Conservation (phyloP, 2,797 vertebrate species). For the Coregonus ussuriensis region DNA sequence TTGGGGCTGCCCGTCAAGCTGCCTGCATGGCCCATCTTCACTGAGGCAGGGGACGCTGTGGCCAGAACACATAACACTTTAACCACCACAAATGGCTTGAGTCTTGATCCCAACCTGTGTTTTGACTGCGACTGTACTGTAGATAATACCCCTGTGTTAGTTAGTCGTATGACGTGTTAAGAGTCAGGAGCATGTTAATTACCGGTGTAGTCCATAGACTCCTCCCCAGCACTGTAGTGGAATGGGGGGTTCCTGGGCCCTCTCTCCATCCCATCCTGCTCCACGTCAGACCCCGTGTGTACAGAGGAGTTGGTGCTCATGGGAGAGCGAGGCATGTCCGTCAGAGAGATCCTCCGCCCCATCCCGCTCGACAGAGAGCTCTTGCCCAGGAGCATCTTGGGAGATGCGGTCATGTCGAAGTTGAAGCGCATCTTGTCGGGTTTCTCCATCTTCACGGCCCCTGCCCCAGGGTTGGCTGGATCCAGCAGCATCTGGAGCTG, state of each 20-base stretch:
- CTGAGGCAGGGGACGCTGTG: slow-evolving; percentile 88
- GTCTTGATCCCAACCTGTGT: neutral
- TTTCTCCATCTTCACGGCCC: slow-evolving; percentile 90
- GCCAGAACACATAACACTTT: slow-evolving; percentile 28
- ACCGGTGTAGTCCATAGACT: slow-evolving; percentile 96
- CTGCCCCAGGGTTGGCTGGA: slow-evolving; percentile 87
- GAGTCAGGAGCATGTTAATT: slow-evolving; percentile 9
- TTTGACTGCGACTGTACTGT: neutral
- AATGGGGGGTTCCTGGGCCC: slow-evolving; percentile 80
- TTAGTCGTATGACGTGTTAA: neutral
- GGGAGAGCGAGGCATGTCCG: slow-evolving; percentile 95
- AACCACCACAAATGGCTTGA: neutral
- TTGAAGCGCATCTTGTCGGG: slow-evolving; percentile 94
- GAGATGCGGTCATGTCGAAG: slow-evolving; percentile 95
- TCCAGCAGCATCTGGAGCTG: slow-evolving; percentile 96
- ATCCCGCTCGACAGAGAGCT: slow-evolving; percentile 82
- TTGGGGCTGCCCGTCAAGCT: slow-evolving; percentile 90
- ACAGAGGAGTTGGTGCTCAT: slow-evolving; percentile 98
- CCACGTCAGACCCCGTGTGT: slow-evolving; percentile 95
- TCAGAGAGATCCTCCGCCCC: slow-evolving; percentile 87
- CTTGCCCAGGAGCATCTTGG: slow-evolving; percentile 93
- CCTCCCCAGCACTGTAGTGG: slow-evolving; percentile 95
- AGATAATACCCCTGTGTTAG: neutral
- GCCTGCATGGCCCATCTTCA: slow-evolving; percentile 84
- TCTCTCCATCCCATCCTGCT: slow-evolving; percentile 88